Evolutionary conservation across 2,888 invertebrate genomes (phyloP).

Genomic region (Orthonevra nobilis): DNA sequence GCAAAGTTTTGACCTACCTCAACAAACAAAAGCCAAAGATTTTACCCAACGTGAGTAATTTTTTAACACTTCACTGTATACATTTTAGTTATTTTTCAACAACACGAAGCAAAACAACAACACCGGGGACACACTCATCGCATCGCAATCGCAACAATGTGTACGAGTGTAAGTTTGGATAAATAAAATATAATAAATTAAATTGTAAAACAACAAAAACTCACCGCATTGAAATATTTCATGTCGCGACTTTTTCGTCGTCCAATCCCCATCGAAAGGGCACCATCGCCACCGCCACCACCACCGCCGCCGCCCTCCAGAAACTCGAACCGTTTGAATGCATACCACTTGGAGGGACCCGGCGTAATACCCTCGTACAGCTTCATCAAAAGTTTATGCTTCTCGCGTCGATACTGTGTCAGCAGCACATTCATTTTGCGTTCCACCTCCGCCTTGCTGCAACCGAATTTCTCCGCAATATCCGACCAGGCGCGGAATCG

Average conservation of each 20-base stretch:
- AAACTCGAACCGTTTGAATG: constrained; percentile 78
- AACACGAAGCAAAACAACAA: background rate
- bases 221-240: constrained; percentile 79
- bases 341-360: constrained; percentile 79
- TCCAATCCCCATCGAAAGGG: constrained; percentile 58
- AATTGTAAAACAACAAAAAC: too few relatives aligned
- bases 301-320: constrained; percentile 77
- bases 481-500: constrained; percentile 79
- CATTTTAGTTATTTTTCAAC: background rate
- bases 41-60: too few relatives aligned
- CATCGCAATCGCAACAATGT: background rate
- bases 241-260: constrained; percentile 78
- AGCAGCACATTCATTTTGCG: constrained; percentile 79
- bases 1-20: too few relatives aligned
- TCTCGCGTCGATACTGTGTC: constrained; percentile 79
- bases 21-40: too few relatives aligned
- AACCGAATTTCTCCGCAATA: constrained; percentile 78
- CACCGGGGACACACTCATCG: too few relatives aligned
- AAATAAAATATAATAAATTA: background rate
- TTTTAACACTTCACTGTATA: background rate
- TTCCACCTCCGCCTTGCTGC: constrained; percentile 79
- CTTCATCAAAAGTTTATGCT: constrained; percentile 78
- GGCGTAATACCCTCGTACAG: constrained; percentile 79
- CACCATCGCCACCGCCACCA: constrained; percentile 74
- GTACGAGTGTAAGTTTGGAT: background rate